These are phyloP conservation scores for Aleiodes leptofemur DNA, from an alignment of 2,888 invertebrate species.

Conservation along the genomic window DNA sequence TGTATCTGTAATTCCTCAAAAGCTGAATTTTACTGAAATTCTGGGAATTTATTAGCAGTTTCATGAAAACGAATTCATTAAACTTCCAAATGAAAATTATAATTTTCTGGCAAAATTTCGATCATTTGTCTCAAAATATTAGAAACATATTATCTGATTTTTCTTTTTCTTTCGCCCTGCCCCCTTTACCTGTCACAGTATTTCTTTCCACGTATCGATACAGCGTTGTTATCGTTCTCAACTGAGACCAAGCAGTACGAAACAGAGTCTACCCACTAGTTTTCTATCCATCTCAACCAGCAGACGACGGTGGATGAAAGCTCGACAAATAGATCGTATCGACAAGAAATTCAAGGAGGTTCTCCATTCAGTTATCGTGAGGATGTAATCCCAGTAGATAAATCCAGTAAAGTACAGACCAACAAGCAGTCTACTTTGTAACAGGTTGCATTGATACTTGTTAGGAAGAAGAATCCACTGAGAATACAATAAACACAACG, in stretches of 20 bases:
- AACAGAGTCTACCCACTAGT: slow-evolving; percentile 65
- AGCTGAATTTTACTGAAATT: no score
- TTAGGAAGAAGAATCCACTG: no score
- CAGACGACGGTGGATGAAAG: slow-evolving; percentile 60
- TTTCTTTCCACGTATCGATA: slow-evolving; percentile 56
- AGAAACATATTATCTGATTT: neutral
- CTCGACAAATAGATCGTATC: slow-evolving; percentile 64
- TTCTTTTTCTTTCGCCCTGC: slow-evolving; percentile 39
- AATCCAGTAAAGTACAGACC: slow-evolving; percentile 66
- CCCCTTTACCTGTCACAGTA: slow-evolving; percentile 49
- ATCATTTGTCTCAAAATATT: neutral
- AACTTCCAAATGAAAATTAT: no score
- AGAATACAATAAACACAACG: neutral
- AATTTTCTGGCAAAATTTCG: no score
- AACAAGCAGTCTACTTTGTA: slow-evolving; percentile 26
- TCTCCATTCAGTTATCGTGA: slow-evolving; percentile 64
- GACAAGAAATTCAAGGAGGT: slow-evolving; percentile 42
- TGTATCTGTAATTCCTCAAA: no score
- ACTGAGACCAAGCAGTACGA: slow-evolving; percentile 62
- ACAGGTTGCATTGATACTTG: slow-evolving; percentile 61
- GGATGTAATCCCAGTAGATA: slow-evolving; percentile 66
- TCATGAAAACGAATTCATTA: no score
- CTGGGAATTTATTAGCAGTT: no score
- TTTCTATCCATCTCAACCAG: slow-evolving; percentile 65
- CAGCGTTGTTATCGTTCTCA: slow-evolving; percentile 67